A percentile compares a stretch with the other conserved stretches of the same genome.
Evolutionary conservation across 2,888 invertebrate species (phyloP).

Genomic region (Leucophora obtusa): DNA sequence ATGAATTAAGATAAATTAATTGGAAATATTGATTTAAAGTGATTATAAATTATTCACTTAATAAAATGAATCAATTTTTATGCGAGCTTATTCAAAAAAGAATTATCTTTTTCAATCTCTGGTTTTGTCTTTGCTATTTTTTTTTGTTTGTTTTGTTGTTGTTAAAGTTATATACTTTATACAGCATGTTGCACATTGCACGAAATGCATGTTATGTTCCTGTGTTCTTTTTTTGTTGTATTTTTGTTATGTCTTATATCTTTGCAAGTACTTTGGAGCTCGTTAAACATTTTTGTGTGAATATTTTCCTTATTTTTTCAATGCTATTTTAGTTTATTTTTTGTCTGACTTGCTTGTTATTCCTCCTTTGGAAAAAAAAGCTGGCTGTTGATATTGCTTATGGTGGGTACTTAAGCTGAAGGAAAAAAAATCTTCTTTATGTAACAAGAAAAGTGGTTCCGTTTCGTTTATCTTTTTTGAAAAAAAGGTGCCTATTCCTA

Average conservation of each 20-base stretch:
- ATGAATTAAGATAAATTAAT: too few relatives aligned
- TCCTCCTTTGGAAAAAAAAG: too few relatives aligned
- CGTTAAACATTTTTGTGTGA: constrained; percentile 75
- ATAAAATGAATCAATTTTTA: too few relatives aligned
- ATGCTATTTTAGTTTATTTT: constrained; percentile 53
- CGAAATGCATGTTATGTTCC: constrained; percentile 75
- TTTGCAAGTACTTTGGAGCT: constrained; percentile 74
- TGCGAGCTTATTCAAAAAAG: too few relatives aligned
- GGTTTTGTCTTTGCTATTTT: too few relatives aligned
- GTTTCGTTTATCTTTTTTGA: constrained; percentile 72
- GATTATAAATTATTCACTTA: too few relatives aligned
- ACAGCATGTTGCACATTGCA: constrained; percentile 70
- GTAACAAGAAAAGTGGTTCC: constrained; percentile 71
- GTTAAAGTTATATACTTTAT: constrained; percentile 63
- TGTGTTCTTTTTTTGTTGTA: constrained; percentile 61
- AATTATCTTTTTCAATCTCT: too few relatives aligned
- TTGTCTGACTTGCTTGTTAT: neutral
- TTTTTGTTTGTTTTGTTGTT: constrained; percentile 49
- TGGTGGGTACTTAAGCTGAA: constrained; percentile 38
- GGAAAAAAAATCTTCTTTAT: constrained; percentile 31
- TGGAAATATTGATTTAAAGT: too few relatives aligned
- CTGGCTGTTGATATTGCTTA: constrained; percentile 45
- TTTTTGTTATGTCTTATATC: constrained; percentile 60
- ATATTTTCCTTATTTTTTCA: constrained; percentile 65
- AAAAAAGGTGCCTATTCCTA: neutral